A percentile compares a stretch with the other conserved stretches of the same genome.
phyloP scores from a whole-genome alignment of 92 coral and sea anemone species.

The Meandrina meandrites region DNA sequence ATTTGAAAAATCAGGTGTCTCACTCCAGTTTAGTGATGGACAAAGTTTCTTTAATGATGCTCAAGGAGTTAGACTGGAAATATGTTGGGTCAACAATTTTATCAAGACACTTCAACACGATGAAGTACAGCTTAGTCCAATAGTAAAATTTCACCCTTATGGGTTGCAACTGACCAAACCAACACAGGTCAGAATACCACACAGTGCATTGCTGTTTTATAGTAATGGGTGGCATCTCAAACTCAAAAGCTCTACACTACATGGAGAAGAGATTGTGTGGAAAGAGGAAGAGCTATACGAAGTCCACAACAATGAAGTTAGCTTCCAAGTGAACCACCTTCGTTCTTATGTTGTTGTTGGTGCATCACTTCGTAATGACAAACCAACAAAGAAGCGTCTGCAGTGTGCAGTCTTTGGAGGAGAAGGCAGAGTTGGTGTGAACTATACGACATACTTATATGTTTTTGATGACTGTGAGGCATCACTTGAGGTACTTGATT shows the following conservation, averaged over 20 bases:
- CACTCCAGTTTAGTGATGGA: conserved; percentile 39
- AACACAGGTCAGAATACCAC: conserved; percentile 53
- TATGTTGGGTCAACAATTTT: conserved; percentile 37
- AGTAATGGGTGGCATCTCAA: conserved; percentile 43
- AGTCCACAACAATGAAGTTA: conserved; percentile 45
- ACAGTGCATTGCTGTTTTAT: conserved; percentile 54
- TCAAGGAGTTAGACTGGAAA: conserved; percentile 39
- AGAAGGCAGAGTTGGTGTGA: conserved; percentile 36
- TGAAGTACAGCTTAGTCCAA: conserved; percentile 74
- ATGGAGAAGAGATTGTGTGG: conserved; percentile 34
- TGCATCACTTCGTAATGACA: conserved; percentile 18
- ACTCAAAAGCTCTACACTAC: conserved; percentile 17
- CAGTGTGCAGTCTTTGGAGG: conserved; percentile 76
- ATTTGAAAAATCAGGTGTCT: conserved; percentile 55
- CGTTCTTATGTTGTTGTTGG: conserved; percentile 58
- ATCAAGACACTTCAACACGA: conserved; percentile 30
- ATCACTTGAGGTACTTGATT: conserved; percentile 49
- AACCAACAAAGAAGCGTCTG: conserved; percentile 66
- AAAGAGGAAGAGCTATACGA: background rate
- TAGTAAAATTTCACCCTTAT: conserved; percentile 57
- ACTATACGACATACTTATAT: conserved; percentile 49
- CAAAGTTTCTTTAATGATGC: conserved; percentile 21
- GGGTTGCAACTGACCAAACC: conserved; percentile 9
- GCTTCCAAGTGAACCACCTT: conserved; percentile 41
- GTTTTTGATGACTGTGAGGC: conserved; percentile 82